These are phyloP conservation scores for Sphyrna mokarran DNA, from an alignment of 2,113 vertebrate species.

Conservation along the genomic window DNA sequence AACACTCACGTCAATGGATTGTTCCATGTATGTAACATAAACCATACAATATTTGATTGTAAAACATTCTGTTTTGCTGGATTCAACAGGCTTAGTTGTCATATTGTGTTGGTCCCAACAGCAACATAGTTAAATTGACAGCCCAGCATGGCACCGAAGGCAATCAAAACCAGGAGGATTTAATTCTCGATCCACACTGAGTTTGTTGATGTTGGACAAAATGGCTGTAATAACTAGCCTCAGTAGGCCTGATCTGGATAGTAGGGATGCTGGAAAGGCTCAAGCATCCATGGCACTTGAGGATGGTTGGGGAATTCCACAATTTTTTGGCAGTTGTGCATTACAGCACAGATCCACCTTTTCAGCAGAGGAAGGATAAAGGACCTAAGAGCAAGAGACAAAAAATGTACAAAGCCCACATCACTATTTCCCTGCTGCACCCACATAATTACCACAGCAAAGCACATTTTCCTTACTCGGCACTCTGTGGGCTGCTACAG, in stretches of 20 bases:
- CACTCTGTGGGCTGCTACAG: neutral
- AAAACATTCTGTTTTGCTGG: neutral
- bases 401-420: neutral
- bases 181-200: neutral
- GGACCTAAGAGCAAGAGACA: neutral
- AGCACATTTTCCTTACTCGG: neutral
- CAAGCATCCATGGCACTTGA: neutral
- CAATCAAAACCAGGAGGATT: neutral
- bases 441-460: neutral
- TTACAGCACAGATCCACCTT: neutral
- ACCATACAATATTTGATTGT: neutral
- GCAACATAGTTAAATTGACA: neutral
- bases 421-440: neutral
- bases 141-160: neutral
- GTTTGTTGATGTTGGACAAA: neutral
- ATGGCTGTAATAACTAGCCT: neutral
- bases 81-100: neutral
- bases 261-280: neutral
- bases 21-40: neutral
- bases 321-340: neutral
- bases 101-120: neutral
- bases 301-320: neutral
- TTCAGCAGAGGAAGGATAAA: neutral
- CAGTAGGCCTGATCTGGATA: neutral
- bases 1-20: neutral